phyloP scores from a whole-genome alignment of 2,888 invertebrate genomes.

The Caradrina kadenii region DNA sequence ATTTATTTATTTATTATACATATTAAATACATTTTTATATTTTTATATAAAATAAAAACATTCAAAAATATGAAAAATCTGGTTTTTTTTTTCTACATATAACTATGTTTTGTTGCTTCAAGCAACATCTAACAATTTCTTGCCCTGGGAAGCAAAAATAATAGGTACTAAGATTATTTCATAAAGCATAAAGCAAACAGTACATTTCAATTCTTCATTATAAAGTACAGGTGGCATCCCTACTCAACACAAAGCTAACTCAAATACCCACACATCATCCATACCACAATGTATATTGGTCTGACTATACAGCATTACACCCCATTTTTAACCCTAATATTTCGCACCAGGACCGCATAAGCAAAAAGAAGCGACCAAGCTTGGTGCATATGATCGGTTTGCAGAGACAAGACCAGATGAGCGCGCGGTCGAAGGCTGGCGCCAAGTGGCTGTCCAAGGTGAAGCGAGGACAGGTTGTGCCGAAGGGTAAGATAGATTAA shows the following conservation, averaged over 20 bases:
- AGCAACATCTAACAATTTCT: too few relatives aligned
- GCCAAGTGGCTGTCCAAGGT: slow-evolving; percentile 97
- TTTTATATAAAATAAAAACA: too few relatives aligned
- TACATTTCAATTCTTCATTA: too few relatives aligned
- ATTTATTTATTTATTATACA: too few relatives aligned
- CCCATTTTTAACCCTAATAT: slow-evolving; percentile 54
- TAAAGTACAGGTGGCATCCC: too few relatives aligned
- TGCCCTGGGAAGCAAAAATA: too few relatives aligned
- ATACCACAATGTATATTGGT: slow-evolving; percentile 55
- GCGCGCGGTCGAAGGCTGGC: slow-evolving; percentile 96
- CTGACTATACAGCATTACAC: slow-evolving; percentile 53
- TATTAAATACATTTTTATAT: too few relatives aligned
- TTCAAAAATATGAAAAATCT: too few relatives aligned
- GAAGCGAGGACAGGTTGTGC: slow-evolving; percentile 95
- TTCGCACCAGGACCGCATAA: slow-evolving; percentile 89
- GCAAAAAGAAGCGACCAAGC: slow-evolving; percentile 95
- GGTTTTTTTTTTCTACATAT: too few relatives aligned
- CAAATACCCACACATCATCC: slow-evolving; percentile 23
- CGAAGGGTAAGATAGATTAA: slow-evolving; percentile 88
- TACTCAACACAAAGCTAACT: neutral
- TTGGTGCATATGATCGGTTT: slow-evolving; percentile 95
- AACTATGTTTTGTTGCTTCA: too few relatives aligned
- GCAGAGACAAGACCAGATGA: slow-evolving; percentile 92
- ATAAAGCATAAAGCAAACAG: too few relatives aligned
- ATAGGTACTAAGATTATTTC: too few relatives aligned